phyloP scores from a whole-genome alignment of 2,888 invertebrate species.

The Gasteruption jaculator region DNA sequence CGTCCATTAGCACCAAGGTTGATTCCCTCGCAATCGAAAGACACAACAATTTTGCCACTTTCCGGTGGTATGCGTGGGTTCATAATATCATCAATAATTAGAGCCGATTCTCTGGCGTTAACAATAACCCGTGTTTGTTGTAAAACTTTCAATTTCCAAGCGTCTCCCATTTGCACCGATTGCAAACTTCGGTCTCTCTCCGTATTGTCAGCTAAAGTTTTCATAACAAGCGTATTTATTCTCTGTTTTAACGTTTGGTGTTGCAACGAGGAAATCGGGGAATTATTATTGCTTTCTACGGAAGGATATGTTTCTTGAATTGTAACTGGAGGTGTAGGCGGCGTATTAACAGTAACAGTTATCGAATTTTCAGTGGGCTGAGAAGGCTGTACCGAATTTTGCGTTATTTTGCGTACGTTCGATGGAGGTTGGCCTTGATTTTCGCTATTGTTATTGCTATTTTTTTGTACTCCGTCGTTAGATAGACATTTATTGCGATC shows the following conservation, averaged over 20 bases:
- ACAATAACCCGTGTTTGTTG: constrained; percentile 80
- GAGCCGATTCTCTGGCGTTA: constrained; percentile 71
- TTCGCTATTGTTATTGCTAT: constrained; percentile 20
- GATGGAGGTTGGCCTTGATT: constrained; percentile 8
- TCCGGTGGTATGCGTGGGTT: constrained; percentile 47
- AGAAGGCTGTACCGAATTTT: constrained; percentile 16
- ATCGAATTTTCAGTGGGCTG: constrained; percentile 15
- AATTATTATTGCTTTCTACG: constrained; percentile 36
- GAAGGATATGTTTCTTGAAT: too few species aligned
- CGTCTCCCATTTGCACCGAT: constrained; percentile 57
- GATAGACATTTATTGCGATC: constrained; percentile 64
- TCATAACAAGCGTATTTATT: constrained; percentile 82
- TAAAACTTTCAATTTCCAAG: constrained; percentile 76
- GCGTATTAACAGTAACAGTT: too few species aligned
- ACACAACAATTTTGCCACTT: constrained; percentile 58
- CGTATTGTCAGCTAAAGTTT: constrained; percentile 84
- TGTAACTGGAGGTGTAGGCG: too few species aligned
- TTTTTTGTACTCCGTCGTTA: constrained; percentile 24
- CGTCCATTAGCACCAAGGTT: constrained; percentile 87
- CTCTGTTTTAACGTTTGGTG: constrained; percentile 79
- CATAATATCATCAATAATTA: constrained; percentile 71
- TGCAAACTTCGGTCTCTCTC: constrained; percentile 57
- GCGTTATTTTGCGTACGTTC: too few species aligned
- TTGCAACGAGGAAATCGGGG: constrained; percentile 42
- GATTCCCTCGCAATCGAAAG: constrained; percentile 90